Base-by-base conservation (phyloP, 2,113 vertebrate genomes). In the Pelmatolapia mariae region DNA sequence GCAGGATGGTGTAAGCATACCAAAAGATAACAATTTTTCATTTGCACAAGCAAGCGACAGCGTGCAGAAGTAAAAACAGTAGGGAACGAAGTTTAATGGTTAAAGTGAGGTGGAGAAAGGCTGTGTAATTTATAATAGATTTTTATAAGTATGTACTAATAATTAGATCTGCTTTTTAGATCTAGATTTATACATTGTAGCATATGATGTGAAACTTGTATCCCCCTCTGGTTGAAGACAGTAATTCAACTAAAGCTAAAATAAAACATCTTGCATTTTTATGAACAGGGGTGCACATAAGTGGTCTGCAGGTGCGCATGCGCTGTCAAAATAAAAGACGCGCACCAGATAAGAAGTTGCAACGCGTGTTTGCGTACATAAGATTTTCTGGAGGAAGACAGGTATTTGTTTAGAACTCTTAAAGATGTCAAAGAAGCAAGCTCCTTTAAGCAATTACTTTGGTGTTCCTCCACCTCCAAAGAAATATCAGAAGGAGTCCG, bases 1-100 rank as follows among this genome's bases (percentile, higher is more conserved):
- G 68, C 86, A 93, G 87, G 63, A 83, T 88, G 53, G 80, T 78
- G 66, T 50, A 71, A 89, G 85, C 19, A 36, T 68, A 84, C 87
- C 38, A 83, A 84, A 71, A 88, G 10, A 82, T 82, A 53, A 82
- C 4, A 24, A 52, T 54, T 63, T 92, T 85, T 89, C 36, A 89
- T 86, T 38, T n/a, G 40, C 82, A 85, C 66, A 85, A 40, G 45
- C 73, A 78, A 50, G 6, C 10, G 29, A 59, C 31, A 61, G 31
- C 13, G 2, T 66, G 40, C 40, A 40, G 81, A 78, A 52, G 26
- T 52, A 78, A 78, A 78, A 78, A 78, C 45, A 31, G 73, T 31
- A 52, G 45, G 26, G 73, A 79, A 26, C 4, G 59, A 54, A 56
- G 47, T 50, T 80, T 52, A 84, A 56, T 52, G 38, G 22, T 54